Base-by-base conservation (phyloP, 1,140 invertebrate species). In the Trypoxylus dichotomus region DNA sequence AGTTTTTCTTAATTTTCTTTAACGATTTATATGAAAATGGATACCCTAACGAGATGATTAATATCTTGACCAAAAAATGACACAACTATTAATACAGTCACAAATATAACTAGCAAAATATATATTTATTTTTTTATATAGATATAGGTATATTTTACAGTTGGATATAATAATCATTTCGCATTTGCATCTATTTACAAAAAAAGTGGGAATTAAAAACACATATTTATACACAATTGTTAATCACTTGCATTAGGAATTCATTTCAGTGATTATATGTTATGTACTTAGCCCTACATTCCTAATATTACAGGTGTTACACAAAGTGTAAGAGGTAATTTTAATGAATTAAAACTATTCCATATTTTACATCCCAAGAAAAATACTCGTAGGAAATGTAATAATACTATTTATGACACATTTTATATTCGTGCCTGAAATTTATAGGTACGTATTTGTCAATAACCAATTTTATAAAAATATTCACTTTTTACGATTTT, bases 51-150 rank as follows among this genome's bases (percentile, higher is more conserved):
- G 27, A 41, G 41, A 74, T 74, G 29, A 74, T 43, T n/a, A 41
- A 41, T n/a, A 74, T 41, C 32, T 74, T 74, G 43, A 74, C 72
- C 41, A 41, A 77, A 68, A 78, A 78, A 78, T 58, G 41, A 75
- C 43, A 25, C 54, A 58, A 58, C 27, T 78, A 74, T 78, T 78
- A 77, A 68, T 76, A 43, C 76, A 73, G 63, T 27, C 19, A 54
- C 47, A 77, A 77, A 73, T 72, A 32, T 72, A 68, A 25, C 76
- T 72, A 73, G 25, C 68, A 77, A 72, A 72, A 77, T 73, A 77
- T 77, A 76, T 76, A 60, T 15, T 71, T 75, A 8, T 75, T 29
- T 75, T 6, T 54, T 47, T 75, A 43, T 15, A 11, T 74, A 37
- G 29, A 37, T 15, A 29, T 19, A 43, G 41, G 72, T 37, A 41